Evolutionary conservation across 2,797 vertebrate species (phyloP), one percentile per base, ranked within the genome.

Genomic region (Leptoclinus maculatus): DNA sequence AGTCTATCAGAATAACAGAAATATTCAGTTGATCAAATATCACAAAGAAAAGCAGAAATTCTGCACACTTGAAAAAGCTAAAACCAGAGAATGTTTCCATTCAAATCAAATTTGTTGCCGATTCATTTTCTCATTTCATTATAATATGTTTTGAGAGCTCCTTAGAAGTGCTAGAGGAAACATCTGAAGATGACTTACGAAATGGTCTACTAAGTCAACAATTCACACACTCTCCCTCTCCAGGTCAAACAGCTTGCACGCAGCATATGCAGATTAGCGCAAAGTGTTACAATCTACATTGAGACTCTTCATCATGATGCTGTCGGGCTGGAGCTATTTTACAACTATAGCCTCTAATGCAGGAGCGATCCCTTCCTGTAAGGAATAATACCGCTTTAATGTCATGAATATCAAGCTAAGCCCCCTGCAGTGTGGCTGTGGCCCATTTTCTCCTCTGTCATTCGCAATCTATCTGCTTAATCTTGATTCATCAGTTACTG

Each of bases 401-500:
- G 96, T 94, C 94, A 93, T 95, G 96, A 96, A 97, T 96, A 96
- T 96, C 96, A 96, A 96, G 95, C 96, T 95, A 85, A 79, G 95
- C 95, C 96, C 95, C 95, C 94, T 96, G 94, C 94, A 93, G 92
- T 89, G 95, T 95, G 95, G 91, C 95, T 93, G 91, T 96, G 95
- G 92, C 95, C 96, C 95, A 96, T 96, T 97, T 97, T 96, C 83
- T 82, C 78, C 84, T 81, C 87, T 87, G 89, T 89, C 92, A 83
- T 87, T 92, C 86, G 90, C 93, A 95, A 95, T 97, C 96, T 97
- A 96, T 96, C 95, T 92, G 96, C 95, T 94, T 98, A 97, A 98
- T 98, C 96, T 97, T 95, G 96, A 97, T 98, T 98, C 97, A 99
- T 99, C 98, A 97, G 97, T 97, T 98, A 96, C 94, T 72, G 91